These are phyloP conservation scores for Diadumene lineata DNA, from an alignment of 92 coral and sea anemone species.

Conservation along the genomic window DNA sequence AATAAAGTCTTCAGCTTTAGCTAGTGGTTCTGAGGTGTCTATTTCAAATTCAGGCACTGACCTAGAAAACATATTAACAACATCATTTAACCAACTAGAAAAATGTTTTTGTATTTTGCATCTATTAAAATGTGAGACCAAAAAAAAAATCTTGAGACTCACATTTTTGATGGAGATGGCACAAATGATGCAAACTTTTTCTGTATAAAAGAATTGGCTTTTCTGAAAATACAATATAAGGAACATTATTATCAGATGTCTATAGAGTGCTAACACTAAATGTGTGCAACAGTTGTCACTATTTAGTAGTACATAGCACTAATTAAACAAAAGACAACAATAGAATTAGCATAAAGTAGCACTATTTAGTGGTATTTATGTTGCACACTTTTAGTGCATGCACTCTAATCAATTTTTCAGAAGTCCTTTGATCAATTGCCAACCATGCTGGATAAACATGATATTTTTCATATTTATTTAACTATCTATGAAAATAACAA, in stretches of 20 bases:
- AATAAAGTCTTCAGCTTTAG: conserved; percentile 93
- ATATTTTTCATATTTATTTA: neutral
- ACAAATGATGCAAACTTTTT: conserved; percentile 28
- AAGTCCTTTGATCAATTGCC: too few species aligned
- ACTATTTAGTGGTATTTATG: too few species aligned
- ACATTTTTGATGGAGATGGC: conserved; percentile 19
- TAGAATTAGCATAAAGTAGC: too few species aligned
- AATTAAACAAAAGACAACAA: too few species aligned
- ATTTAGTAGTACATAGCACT: too few species aligned
- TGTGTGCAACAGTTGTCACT: too few species aligned
- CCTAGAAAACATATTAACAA: neutral
- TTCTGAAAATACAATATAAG: neutral
- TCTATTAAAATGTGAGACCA: too few species aligned
- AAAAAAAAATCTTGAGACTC: conserved; percentile 7
- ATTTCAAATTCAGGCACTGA: conserved; percentile 3
- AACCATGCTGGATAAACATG: neutral
- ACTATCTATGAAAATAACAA: neutral
- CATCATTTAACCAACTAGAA: too few species aligned
- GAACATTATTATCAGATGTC: neutral
- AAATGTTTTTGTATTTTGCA: too few species aligned
- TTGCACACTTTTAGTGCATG: too few species aligned
- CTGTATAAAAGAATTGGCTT: conserved; percentile 9
- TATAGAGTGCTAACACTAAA: too few species aligned
- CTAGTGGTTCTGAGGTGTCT: conserved; percentile 35
- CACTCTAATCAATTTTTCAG: too few species aligned